These are phyloP conservation scores for Baryphthengus martii DNA, from an alignment of 2,113 vertebrate genomes.

Conservation along the genomic window DNA sequence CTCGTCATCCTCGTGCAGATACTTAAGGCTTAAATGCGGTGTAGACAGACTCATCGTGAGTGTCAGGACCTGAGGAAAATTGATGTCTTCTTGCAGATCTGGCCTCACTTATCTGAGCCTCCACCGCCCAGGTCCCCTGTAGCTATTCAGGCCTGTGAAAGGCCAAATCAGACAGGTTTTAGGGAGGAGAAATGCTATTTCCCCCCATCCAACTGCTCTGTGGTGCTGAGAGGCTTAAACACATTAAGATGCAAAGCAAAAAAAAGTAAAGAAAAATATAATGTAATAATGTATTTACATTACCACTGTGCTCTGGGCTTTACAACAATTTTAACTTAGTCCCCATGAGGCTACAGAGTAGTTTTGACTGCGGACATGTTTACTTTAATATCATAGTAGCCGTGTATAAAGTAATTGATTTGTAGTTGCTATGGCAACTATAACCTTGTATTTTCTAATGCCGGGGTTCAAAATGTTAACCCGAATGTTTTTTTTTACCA, in stretches of 20 bases:
- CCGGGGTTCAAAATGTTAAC: neutral
- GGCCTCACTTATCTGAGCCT: neutral
- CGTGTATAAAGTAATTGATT: slow-evolving; percentile 12
- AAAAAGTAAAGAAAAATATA: neutral
- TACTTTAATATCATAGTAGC: slow-evolving; percentile 34
- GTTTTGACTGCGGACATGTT: neutral
- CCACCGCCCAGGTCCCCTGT: neutral
- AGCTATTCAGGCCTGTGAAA: neutral
- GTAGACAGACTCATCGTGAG: neutral
- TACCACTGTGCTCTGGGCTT: neutral
- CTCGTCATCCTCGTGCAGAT: rapidly evolving
- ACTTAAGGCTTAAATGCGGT: neutral
- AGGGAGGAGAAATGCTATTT: neutral
- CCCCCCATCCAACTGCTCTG: neutral
- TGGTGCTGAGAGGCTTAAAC: neutral
- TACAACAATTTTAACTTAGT: slow-evolving; percentile 15
- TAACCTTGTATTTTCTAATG: neutral
- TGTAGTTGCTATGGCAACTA: slow-evolving; percentile 4
- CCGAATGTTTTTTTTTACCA: neutral
- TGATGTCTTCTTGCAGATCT: neutral
- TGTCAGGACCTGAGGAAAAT: neutral
- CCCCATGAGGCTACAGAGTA: neutral
- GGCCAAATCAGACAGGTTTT: neutral
- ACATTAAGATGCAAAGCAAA: neutral
- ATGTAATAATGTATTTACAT: neutral